Evolutionary conservation across 1,140 invertebrate species (phyloP).

Genomic region (Wiebesia pumilae): DNA sequence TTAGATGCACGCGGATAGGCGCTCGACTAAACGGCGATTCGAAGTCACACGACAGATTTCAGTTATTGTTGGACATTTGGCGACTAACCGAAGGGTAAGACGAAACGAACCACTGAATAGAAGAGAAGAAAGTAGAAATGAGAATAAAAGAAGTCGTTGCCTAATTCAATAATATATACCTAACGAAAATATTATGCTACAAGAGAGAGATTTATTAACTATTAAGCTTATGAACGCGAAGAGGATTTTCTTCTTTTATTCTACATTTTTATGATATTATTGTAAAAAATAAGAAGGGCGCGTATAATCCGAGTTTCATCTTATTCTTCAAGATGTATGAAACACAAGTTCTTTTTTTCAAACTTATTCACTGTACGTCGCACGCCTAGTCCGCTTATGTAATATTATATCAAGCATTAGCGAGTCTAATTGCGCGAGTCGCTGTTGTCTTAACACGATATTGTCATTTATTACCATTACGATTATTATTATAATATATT

Average conservation of each 20-base stretch:
- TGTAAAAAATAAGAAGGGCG: slow-evolving; percentile 5
- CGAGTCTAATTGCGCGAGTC: slow-evolving; percentile 54
- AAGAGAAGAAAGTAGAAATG: not conserved
- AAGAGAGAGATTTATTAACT: slow-evolving; percentile 15
- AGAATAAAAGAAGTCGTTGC: slow-evolving; percentile 33
- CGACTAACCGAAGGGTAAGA: slow-evolving; percentile 2
- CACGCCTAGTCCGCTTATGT: slow-evolving; percentile 50
- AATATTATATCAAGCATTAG: slow-evolving; percentile 50
- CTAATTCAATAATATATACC: slow-evolving; percentile 4
- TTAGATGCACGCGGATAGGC: slow-evolving; percentile 26
- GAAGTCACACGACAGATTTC: not conserved
- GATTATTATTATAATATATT: slow-evolving; percentile 51
- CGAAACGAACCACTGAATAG: slow-evolving; percentile 3
- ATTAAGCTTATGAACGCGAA: not conserved
- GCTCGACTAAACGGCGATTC: not conserved
- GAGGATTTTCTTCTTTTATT: slow-evolving; percentile 41
- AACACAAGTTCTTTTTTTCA: slow-evolving; percentile 4
- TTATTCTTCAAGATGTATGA: slow-evolving; percentile 20
- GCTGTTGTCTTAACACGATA: slow-evolving; percentile 58
- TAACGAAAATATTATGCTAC: not conserved
- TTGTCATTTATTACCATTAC: slow-evolving; percentile 59
- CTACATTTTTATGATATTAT: slow-evolving; percentile 32
- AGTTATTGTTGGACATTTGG: not conserved
- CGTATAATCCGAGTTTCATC: slow-evolving; percentile 21
- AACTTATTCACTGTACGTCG: slow-evolving; percentile 34